Percentiles rank a stretch among this genome's conserved stretches.
Conservation (phyloP, 1,140 invertebrate species). For the Philotrypesis tridentata region DNA sequence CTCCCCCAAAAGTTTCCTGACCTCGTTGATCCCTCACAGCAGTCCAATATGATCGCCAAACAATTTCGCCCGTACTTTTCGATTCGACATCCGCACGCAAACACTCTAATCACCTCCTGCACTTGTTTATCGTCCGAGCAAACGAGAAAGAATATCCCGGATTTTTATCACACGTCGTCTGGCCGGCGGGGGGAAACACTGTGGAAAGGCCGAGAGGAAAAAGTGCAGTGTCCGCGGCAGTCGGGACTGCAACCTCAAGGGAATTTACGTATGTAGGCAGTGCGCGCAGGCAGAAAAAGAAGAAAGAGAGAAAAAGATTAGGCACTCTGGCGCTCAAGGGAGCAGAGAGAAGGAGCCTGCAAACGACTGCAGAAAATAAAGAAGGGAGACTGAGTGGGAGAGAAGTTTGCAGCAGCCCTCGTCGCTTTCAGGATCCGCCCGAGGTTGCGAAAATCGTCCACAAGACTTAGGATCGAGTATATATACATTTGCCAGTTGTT, state of each 20-base stretch:
- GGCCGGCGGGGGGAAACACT: neutral
- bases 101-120: neutral
- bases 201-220: neutral
- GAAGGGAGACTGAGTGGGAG: neutral
- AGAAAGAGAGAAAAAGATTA: slow-evolving; percentile 1
- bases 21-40: neutral
- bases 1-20: neutral
- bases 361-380: neutral
- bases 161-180: no score
- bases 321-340: neutral
- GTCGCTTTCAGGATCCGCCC: no score
- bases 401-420: neutral
- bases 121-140: neutral
- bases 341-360: neutral
- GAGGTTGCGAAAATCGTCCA: neutral
- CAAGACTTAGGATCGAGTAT: neutral
- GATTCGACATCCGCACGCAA: neutral
- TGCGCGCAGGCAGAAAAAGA: neutral
- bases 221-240: neutral
- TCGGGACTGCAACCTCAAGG: neutral
- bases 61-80: neutral
- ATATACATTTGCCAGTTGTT: slow-evolving; percentile 21
- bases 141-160: neutral
- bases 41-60: slow-evolving; percentile 18
- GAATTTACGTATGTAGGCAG: slow-evolving; percentile 28